Evolutionary conservation across 2,888 invertebrate genomes (phyloP), one percentile per base, ranked within the genome.

Genomic region (Exephanes ischioxanthus): DNA sequence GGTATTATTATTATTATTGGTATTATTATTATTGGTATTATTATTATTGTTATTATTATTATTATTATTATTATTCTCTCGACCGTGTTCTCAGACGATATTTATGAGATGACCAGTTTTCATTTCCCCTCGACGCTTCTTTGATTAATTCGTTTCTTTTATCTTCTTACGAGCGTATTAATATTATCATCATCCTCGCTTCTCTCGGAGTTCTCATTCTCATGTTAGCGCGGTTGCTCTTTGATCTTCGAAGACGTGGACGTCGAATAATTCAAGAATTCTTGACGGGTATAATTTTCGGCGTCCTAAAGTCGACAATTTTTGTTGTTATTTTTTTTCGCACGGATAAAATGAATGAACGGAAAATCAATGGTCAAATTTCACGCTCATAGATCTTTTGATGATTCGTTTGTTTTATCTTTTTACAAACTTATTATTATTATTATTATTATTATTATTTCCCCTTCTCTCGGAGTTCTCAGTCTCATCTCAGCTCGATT

Each of bases 101-200:
- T 58, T 63, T 63, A n/a, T 33, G 33, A 33, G 33, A 33, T 14
- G 16, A 30, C 26, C 22, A 5, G 19, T 19, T 6, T 33, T 30
- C n/a, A 63, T 63, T 63, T n/a, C n/a, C 33, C 7, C 63, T 63
- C 63, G 16, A 33, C 30, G 30, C n/a, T 33, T 63, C 63, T 63
- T 63, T 2, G n/a, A 63, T 30, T 63, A 22, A 58, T 58, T 58
- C 58, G 58, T 58, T 55, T 7, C 7, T 22, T 58, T 58, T 58
- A 58, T 58, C 58, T 22, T 58, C 26, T 58, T 5, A 58, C 26
- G 5, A 58, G 9, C 26, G 22, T 58, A 3, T 26, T 58, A 58
- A 22, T 58, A 26, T 26, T 26, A 14, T 22, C 26, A 26, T 58
- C 26, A 22, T 58, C 26, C 5, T 14, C 14, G 4, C 11, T 26